phyloP scores from a whole-genome alignment of 2,797 vertebrate genomes.

The Aeoliscus strigatus region DNA sequence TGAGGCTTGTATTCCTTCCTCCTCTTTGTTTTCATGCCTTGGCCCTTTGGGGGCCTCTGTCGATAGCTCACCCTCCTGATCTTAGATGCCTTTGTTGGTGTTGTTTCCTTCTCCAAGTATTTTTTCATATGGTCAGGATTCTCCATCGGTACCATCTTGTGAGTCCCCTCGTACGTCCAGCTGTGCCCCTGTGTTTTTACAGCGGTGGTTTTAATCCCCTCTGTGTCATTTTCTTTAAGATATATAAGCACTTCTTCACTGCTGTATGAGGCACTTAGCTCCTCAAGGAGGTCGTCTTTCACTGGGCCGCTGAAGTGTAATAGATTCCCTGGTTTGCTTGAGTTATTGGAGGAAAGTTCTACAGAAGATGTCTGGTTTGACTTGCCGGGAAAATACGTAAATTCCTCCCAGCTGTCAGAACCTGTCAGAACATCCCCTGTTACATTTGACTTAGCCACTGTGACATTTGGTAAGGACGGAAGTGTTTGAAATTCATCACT shows the following conservation, averaged over 20 bases:
- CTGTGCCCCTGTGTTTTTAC: constrained; percentile 54
- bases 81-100: constrained; percentile 44
- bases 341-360: constrained; percentile 19
- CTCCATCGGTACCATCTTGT: constrained; percentile 44
- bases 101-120: constrained; percentile 55
- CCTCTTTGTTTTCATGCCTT: constrained; percentile 71
- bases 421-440: constrained; percentile 11
- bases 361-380: constrained; percentile 26
- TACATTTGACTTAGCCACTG: constrained; percentile 14
- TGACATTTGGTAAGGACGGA: constrained; percentile 20
- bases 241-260: constrained; percentile 71
- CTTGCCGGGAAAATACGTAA: constrained; percentile 1
- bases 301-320: background rate
- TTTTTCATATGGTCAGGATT: constrained; percentile 68
- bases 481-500: constrained; percentile 18
- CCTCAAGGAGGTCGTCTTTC: constrained; percentile 14
- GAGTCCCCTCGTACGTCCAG: constrained; percentile 72
- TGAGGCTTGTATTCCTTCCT: constrained; percentile 69
- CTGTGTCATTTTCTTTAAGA: constrained; percentile 57
- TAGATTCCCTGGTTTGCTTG: background rate
- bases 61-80: constrained; percentile 43
- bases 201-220: constrained; percentile 63
- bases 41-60: constrained; percentile 54
- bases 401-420: constrained; percentile 11
- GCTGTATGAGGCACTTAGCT: constrained; percentile 24